Conservation (phyloP, 2,113 vertebrate genomes). For the Upupa epops region DNA sequence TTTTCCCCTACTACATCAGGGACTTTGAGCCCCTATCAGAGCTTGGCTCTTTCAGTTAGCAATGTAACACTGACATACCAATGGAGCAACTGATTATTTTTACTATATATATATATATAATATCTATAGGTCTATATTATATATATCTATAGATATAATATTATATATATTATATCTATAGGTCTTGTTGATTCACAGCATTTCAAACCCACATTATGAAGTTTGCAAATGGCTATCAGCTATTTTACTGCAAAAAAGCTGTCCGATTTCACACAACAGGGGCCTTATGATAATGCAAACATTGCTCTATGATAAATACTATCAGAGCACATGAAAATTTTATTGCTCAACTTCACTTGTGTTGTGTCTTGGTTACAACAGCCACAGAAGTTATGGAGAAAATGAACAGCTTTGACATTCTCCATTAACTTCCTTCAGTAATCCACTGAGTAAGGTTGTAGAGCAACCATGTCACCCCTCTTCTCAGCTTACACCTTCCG, state of each 20-base stretch:
- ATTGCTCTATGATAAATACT: slow-evolving; percentile 31
- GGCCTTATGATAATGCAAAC: slow-evolving; percentile 44
- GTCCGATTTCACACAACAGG: slow-evolving; percentile 46
- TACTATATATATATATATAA: background rate
- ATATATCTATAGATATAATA: background rate
- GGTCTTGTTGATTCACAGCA: slow-evolving; percentile 58
- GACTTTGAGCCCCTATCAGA: background rate
- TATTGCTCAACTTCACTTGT: slow-evolving; percentile 63
- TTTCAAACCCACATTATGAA: slow-evolving; percentile 63
- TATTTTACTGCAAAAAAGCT: slow-evolving; percentile 45
- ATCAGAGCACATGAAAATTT: slow-evolving; percentile 48
- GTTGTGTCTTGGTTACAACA: slow-evolving; percentile 63
- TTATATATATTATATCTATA: background rate
- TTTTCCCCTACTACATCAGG: background rate
- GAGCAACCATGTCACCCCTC: background rate
- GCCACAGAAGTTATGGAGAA: slow-evolving; percentile 35
- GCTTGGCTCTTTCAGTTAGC: background rate
- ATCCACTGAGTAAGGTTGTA: background rate
- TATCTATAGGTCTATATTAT: background rate
- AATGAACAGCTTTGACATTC: slow-evolving; percentile 39
- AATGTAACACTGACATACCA: background rate
- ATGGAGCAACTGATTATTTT: background rate
- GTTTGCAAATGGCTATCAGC: slow-evolving; percentile 29
- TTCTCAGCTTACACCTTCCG: slow-evolving; percentile 19
- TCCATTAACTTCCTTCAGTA: slow-evolving; percentile 14